A percentile compares a stretch with the other conserved stretches of the same genome.
Conservation (phyloP, 2,888 invertebrate species). For the Peribatodes rhomboidaria region DNA sequence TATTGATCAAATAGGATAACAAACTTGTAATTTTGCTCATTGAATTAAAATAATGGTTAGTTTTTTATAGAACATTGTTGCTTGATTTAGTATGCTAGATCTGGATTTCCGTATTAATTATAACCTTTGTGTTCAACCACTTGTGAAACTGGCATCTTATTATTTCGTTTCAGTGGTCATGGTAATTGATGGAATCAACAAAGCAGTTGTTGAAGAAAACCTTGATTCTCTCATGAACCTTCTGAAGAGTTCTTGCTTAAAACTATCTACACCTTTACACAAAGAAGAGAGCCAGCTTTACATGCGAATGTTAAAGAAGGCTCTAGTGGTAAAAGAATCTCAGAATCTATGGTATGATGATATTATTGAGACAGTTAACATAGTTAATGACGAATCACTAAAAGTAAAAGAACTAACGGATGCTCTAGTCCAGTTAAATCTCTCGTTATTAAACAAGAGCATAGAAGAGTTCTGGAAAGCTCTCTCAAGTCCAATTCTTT, state of each 20-base stretch:
- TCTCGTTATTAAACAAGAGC: constrained; percentile 75
- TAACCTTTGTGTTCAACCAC: background rate
- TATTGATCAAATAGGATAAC: background rate
- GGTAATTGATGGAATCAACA: constrained; percentile 87
- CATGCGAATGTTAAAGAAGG: constrained; percentile 82
- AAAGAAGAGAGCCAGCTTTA: constrained; percentile 84
- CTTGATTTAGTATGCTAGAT: background rate
- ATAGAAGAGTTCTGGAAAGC: constrained; percentile 73
- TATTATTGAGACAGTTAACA: constrained; percentile 77
- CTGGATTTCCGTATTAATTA: background rate
- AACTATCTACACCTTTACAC: constrained; percentile 71
- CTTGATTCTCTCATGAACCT: constrained; percentile 76
- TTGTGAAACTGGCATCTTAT: background rate
- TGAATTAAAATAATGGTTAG: no score
- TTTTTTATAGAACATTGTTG: no score
- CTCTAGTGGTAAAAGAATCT: constrained; percentile 81
- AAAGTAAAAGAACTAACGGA: constrained; percentile 81
- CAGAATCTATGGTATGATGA: constrained; percentile 88
- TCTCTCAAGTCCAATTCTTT: constrained; percentile 64
- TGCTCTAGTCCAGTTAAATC: constrained; percentile 76
- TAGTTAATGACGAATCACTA: constrained; percentile 80
- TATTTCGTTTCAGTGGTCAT: constrained; percentile 79
- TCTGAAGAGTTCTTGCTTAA: constrained; percentile 80
- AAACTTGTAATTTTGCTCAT: background rate
- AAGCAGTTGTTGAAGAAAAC: constrained; percentile 86